Evolutionary conservation across 2,113 vertebrate species (phyloP), one percentile per base, ranked within the genome.

Genomic region (Zosterops japonicus): DNA sequence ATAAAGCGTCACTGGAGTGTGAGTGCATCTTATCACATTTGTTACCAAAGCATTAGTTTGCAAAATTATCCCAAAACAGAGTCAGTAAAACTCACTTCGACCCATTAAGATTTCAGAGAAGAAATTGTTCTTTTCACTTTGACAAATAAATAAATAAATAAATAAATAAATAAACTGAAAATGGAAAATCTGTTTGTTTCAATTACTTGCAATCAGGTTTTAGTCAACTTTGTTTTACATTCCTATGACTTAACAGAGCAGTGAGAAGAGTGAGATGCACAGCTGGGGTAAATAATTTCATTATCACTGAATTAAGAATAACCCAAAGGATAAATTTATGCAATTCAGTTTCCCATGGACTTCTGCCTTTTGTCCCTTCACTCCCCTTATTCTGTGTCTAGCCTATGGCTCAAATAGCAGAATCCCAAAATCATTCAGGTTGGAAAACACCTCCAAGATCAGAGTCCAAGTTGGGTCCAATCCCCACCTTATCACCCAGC

Each of bases 301-400:
- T 60, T 63, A 75, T 39, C 57, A 33, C 6, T 9, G 4, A 75
- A 67, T 23, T 75, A 55, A 63, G 25, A 75, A 44, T 15, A 79
- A 90, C 3, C 14, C 18, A 75, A 0, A 0, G 22, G 7, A 75
- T 8, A 8, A 57, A 71, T 61, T 35, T n/a, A n/a, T 22, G 33
- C 36, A 82, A 22, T 9, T 27, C 46, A 42, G 9, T 55, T 75
- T 89, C 50, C 42, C 0, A 0, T 10, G 33, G 47, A 68, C 14
- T 68, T 68, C 61, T 49, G 17, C 29, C 28, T 55, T 35, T 27
- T 63, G 6, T 49, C 10, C 22, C 29, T 31, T 11, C 11, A 10
- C 1, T 5, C 12, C 24, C 3, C 33, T 19, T 0, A 6, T 9
- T 69, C 27, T 31, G 8, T 29, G 24, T 20, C 27, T 49, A 52